phyloP scores from a whole-genome alignment of 2,113 vertebrate genomes.

The Oreochromis spilurus region DNA sequence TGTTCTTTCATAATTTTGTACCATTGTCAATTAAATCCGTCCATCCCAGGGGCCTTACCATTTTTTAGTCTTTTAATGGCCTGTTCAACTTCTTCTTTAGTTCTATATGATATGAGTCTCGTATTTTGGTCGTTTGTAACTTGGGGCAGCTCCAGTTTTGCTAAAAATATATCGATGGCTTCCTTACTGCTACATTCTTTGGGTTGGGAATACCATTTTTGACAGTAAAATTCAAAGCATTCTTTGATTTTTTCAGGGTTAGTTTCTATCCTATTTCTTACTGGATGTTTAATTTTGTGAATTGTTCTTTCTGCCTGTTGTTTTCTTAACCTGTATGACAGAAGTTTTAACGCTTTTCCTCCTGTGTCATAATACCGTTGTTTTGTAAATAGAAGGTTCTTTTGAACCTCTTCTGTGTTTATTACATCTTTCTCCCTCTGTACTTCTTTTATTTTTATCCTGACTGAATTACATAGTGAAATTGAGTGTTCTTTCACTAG shows the following conservation, averaged over 20 bases:
- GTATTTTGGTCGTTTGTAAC: not conserved
- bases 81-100: not conserved
- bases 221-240: not conserved
- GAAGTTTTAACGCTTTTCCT: not conserved
- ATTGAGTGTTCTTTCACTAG: not conserved
- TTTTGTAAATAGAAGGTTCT: not conserved
- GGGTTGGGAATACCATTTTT: not conserved
- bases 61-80: not conserved
- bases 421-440: not conserved
- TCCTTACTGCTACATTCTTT: not conserved
- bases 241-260: not conserved
- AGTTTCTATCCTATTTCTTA: not conserved
- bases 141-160: not conserved
- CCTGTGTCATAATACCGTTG: not conserved
- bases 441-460: not conserved
- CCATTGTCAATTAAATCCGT: not conserved
- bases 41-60: not conserved
- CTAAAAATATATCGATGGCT: not conserved
- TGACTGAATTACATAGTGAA: not conserved
- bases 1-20: not conserved
- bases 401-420: not conserved
- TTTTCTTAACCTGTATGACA: not conserved
- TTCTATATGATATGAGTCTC: not conserved
- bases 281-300: not conserved
- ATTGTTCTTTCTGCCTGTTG: not conserved